Percentiles rank a stretch among this genome's conserved stretches.
Evolutionary conservation across 2,888 invertebrate genomes (phyloP).

Genomic region (Eupeodes latifasciatus): DNA sequence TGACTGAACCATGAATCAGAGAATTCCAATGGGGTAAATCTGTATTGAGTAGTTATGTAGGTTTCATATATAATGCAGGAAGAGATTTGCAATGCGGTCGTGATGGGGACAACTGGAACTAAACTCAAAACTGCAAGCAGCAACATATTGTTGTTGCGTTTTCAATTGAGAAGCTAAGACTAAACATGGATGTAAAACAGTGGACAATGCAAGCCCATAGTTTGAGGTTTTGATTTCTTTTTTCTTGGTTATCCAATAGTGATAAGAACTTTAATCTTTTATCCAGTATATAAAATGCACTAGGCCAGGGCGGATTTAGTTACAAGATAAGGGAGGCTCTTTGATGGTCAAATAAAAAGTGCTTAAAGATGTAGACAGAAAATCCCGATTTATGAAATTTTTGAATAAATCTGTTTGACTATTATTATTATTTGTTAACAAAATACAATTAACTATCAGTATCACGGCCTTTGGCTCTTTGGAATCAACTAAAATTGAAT

Average conservation of each 20-base stretch:
- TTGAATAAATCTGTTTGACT: no score
- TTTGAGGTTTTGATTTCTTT: not conserved
- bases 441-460: no score
- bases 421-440: no score
- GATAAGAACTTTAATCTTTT: conserved; percentile 1
- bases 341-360: no score
- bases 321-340: not conserved
- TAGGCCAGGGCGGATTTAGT: not conserved
- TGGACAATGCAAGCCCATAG: no score
- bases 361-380: no score
- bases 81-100: not conserved
- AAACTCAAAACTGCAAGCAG: conserved; percentile 1
- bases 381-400: no score
- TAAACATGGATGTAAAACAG: not conserved
- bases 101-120: not conserved
- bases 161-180: not conserved
- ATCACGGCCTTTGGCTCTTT: no score
- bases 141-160: not conserved
- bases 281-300: not conserved
- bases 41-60: conserved; percentile 1
- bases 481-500: no score
- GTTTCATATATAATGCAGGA: conserved; percentile 46
- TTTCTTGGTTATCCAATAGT: not conserved
- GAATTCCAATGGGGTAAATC: conserved; percentile 15
- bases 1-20: conserved; percentile 37